Evolutionary conservation across 2,113 vertebrate species (phyloP).

Genomic region (Nycticorax nycticorax): DNA sequence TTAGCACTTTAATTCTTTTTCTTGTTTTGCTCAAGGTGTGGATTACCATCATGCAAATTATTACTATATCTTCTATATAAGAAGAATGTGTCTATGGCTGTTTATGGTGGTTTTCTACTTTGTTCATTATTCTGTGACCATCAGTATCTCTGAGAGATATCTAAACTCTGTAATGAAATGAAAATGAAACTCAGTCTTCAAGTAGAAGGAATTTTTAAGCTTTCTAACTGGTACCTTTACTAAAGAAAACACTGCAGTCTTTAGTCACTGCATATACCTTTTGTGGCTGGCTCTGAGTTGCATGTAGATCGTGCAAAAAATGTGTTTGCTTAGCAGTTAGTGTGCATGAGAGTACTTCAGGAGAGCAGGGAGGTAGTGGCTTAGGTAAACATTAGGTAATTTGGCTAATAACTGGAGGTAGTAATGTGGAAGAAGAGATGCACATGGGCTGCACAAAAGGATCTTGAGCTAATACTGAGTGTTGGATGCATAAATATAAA

Average conservation of each 20-base stretch:
- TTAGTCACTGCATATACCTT: background rate
- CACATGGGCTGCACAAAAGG: background rate
- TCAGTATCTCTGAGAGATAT: background rate
- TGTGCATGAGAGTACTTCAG: background rate
- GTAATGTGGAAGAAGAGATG: background rate
- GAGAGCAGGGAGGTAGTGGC: background rate
- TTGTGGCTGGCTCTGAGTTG: background rate
- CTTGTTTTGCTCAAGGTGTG: background rate
- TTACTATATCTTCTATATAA: background rate
- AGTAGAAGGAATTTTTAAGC: background rate
- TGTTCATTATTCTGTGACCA: background rate
- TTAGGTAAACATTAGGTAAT: background rate
- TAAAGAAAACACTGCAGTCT: background rate
- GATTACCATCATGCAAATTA: background rate
- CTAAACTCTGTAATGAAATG: background rate
- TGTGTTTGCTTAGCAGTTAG: background rate
- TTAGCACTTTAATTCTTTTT: background rate
- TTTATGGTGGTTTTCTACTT: background rate
- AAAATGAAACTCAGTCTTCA: background rate
- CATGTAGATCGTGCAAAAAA: background rate
- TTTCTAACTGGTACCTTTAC: background rate
- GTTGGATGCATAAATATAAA: background rate
- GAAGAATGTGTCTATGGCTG: background rate
- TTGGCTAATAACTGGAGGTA: background rate
- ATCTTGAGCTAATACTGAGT: background rate